Percentiles rank a stretch among this genome's conserved stretches.
Evolutionary conservation across 1,140 invertebrate species (phyloP).

Genomic region (Drosophila parabipectinata): DNA sequence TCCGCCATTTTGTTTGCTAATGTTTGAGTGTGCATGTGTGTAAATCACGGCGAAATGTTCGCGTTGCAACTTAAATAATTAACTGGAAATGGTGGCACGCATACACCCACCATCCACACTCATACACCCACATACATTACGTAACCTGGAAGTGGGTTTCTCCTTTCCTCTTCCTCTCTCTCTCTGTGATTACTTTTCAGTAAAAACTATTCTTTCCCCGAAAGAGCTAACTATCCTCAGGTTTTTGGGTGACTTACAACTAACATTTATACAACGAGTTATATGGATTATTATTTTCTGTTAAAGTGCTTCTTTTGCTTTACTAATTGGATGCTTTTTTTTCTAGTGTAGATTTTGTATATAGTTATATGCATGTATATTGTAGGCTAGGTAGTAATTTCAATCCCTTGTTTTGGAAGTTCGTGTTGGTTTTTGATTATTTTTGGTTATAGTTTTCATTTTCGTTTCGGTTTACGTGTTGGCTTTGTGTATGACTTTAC

Average conservation of each 20-base stretch:
- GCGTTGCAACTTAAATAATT: constrained; percentile 65
- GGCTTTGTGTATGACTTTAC: constrained; percentile 50
- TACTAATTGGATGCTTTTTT: background rate
- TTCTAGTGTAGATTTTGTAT: constrained; percentile 6
- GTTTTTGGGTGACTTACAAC: constrained; percentile 30
- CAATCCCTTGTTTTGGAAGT: constrained; percentile 74
- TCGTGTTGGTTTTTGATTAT: constrained; percentile 40
- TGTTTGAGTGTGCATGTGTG: constrained; percentile 25
- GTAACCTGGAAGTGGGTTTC: constrained; percentile 8
- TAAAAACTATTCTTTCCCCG: constrained; percentile 24
- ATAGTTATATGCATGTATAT: constrained; percentile 17
- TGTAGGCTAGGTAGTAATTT: constrained; percentile 56
- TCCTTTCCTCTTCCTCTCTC: background rate
- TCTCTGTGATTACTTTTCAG: constrained; percentile 32
- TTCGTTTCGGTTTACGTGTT: constrained; percentile 4
- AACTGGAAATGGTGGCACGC: constrained; percentile 50
- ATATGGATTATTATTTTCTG: background rate
- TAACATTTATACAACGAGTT: constrained; percentile 44
- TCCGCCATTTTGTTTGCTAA: constrained; percentile 52
- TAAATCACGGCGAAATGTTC: constrained; percentile 54
- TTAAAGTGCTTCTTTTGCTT: background rate
- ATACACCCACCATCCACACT: constrained; percentile 3
- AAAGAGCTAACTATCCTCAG: constrained; percentile 25
- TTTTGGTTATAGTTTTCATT: constrained; percentile 15
- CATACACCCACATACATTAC: constrained; percentile 13